Percentiles rank a stretch among this genome's conserved stretches.
Evolutionary conservation across 2,113 vertebrate species (phyloP).

Genomic region (Cyanocitta stelleri): DNA sequence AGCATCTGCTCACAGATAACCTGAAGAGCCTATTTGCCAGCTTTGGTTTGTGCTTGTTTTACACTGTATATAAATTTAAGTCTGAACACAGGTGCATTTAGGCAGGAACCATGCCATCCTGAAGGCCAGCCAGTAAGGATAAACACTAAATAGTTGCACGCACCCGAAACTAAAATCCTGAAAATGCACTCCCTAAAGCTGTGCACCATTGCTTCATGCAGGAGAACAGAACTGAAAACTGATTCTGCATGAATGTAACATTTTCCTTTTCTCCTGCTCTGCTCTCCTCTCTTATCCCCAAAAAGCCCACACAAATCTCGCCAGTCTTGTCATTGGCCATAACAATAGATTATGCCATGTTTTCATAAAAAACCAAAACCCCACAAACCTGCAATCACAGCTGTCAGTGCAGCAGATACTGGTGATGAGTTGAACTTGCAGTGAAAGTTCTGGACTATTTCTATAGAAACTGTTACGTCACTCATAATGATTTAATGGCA

Average conservation of each 20-base stretch:
- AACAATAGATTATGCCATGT: neutral
- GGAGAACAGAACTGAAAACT: neutral
- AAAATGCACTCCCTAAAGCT: neutral
- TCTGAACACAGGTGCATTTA: neutral
- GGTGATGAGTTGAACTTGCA: neutral
- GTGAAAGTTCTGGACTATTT: neutral
- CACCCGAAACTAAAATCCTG: neutral
- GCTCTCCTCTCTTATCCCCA: neutral
- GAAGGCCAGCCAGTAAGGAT: neutral
- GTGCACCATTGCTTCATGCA: accelerated
- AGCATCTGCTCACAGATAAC: neutral
- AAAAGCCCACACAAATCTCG: neutral
- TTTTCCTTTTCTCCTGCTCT: neutral
- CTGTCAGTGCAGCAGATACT: neutral
- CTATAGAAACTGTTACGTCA: neutral
- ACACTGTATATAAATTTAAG: neutral
- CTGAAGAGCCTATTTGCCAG: neutral
- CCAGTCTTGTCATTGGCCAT: neutral
- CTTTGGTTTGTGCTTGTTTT: neutral
- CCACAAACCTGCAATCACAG: neutral
- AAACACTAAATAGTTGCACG: neutral
- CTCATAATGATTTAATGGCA: neutral
- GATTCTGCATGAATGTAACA: accelerated
- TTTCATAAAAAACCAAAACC: neutral
- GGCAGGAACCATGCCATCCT: neutral